Conservation (phyloP, 2,113 vertebrate genomes). For the Meriones unguiculatus region DNA sequence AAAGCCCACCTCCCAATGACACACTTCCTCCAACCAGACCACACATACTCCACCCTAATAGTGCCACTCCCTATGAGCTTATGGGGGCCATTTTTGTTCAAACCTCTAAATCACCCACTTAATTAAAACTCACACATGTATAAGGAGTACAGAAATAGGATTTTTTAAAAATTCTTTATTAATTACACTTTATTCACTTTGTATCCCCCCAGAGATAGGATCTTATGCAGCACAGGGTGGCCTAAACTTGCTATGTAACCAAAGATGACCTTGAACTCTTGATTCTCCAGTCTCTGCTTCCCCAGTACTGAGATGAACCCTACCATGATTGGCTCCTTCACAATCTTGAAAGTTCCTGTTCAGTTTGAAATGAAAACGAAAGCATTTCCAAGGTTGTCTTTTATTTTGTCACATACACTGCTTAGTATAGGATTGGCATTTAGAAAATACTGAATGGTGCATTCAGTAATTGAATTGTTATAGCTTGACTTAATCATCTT, state of each 20-base stretch:
- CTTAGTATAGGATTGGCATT: background rate
- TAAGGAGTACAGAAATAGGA: slow-evolving; percentile 1
- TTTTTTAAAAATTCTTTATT: background rate
- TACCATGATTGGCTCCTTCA: background rate
- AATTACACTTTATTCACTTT: too few species aligned
- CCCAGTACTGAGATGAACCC: background rate
- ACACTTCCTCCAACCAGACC: too few species aligned
- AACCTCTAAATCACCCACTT: background rate
- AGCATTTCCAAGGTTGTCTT: background rate
- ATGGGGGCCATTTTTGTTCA: too few species aligned
- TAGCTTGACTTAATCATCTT: slow-evolving; percentile 7
- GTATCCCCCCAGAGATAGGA: too few species aligned
- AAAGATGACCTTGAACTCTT: background rate
- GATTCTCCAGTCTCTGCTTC: background rate
- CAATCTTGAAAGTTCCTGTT: slow-evolving; percentile 42
- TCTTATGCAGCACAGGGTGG: background rate
- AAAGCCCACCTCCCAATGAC: too few species aligned
- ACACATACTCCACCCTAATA: too few species aligned
- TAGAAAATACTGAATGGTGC: slow-evolving; percentile 15
- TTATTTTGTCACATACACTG: background rate
- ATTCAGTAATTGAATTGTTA: background rate
- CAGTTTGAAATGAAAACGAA: background rate
- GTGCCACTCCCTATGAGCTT: too few species aligned
- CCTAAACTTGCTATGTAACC: background rate
- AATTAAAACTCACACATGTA: background rate